A percentile compares a stretch with the other conserved stretches of the same genome.
Evolutionary conservation across 2,888 invertebrate genomes (phyloP).

Genomic region (Drosophila neonasuta): DNA sequence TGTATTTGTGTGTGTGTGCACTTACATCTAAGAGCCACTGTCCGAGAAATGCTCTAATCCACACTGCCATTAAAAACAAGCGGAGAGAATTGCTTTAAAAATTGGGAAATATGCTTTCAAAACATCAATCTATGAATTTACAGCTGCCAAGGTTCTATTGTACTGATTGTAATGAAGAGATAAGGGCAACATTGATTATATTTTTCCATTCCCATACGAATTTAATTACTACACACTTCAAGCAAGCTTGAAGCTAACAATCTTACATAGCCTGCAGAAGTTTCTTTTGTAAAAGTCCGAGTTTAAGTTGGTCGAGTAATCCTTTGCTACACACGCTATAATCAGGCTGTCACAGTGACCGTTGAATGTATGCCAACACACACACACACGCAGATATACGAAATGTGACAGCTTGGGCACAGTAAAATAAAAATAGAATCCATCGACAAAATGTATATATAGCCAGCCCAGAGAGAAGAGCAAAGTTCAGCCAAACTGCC

Average conservation of each 20-base stretch:
- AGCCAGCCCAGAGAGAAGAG: conserved; percentile 7
- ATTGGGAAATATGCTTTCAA: neutral
- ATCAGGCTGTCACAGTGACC: conserved; percentile 30
- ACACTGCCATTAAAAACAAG: neutral
- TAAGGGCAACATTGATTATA: neutral
- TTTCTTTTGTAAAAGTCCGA: neutral
- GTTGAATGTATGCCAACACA: conserved; percentile 35
- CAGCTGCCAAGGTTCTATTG: neutral
- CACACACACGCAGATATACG: neutral
- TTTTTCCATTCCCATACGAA: neutral
- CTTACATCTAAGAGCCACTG: neutral
- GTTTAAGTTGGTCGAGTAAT: conserved; percentile 2
- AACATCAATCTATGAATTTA: neutral
- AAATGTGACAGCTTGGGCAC: conserved; percentile 35
- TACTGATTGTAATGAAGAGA: neutral
- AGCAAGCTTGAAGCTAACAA: neutral
- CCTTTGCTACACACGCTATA: conserved; percentile 1
- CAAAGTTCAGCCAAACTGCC: conserved; percentile 43
- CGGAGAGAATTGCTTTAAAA: neutral
- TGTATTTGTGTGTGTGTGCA: neutral
- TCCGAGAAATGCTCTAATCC: neutral
- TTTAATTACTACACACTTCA: neutral
- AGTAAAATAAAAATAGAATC: conserved; percentile 37
- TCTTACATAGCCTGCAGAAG: neutral
- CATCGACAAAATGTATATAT: neutral